phyloP scores from a whole-genome alignment of 2,888 invertebrate genomes.

The Idaea aversata region DNA sequence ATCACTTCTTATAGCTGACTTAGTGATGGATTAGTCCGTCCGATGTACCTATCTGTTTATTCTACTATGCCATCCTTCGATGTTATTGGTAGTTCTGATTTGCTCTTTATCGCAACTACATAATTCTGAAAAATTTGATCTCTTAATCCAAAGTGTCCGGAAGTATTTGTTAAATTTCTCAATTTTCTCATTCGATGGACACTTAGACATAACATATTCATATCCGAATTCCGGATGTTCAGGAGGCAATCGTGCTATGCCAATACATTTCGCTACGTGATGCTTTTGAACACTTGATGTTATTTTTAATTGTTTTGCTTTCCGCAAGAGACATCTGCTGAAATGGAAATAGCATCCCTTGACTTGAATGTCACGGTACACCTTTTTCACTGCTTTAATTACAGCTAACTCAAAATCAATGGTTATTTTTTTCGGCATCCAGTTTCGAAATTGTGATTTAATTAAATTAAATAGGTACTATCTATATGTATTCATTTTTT shows the following conservation, averaged over 20 bases:
- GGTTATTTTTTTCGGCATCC: no score
- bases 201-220: no score
- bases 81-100: constrained; percentile 11
- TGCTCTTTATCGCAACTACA: constrained; percentile 13
- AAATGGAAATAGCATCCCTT: no score
- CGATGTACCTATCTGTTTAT: constrained; percentile 10
- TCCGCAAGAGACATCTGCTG: not conserved
- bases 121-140: constrained; percentile 7
- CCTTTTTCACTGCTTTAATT: no score
- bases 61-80: constrained; percentile 15
- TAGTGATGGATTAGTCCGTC: constrained; percentile 10
- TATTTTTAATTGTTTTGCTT: not conserved
- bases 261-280: constrained; percentile 1
- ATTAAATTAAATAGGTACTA: no score
- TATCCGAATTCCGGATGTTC: no score
- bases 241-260: constrained; percentile 1
- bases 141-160: constrained; percentile 10
- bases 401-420: no score
- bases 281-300: not conserved
- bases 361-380: no score
- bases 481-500: no score
- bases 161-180: constrained; percentile 12
- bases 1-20: constrained; percentile 10
- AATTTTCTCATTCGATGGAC: constrained; percentile 8
- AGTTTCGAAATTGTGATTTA: no score